Base-by-base conservation (phyloP, 2,888 invertebrate genomes). In the Therioaphis trifolii region DNA sequence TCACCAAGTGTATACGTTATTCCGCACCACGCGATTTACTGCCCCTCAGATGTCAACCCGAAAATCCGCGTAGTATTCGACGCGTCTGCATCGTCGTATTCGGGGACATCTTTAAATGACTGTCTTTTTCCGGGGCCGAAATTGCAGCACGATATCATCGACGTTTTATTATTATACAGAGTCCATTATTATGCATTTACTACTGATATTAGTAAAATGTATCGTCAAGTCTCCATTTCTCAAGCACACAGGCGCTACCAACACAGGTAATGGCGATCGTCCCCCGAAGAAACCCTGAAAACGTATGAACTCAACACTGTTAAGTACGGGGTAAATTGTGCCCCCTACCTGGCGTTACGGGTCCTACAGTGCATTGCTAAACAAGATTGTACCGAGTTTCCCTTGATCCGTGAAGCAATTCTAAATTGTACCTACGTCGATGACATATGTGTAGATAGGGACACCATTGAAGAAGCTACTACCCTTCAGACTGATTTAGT, bases 201-300 rank as follows among this genome's bases (percentile, higher is more conserved):
- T n/a, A n/a, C n/a, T n/a, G n/a, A n/a, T n/a, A n/a, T n/a, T n/a
- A n/a, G n/a, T n/a, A n/a, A n/a, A n/a, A n/a, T n/a, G n/a, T n/a
- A n/a, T n/a, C n/a, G n/a, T n/a, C n/a, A n/a, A n/a, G n/a, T n/a
- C n/a, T n/a, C n/a, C n/a, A n/a, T n/a, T n/a, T n/a, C n/a, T n/a
- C n/a, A n/a, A n/a, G n/a, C n/a, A 1, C 87, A 89, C 58, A 68
- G 86, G 18, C 52, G 87, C 29, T 86, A 87, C n/a, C 88, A 88
- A 78, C 84, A 87, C 11, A 88, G 89, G 11, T 74, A 89, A 7
- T 89, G 89, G 89, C 71, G 75, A 21, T 63, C 40, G 40, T 9
- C 18, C 35, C 46, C 68, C 2, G 24, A 71, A 55, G 55, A 15
- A 4, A 61, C 72, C 14, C 11, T 84, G 21, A 4, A 66, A 4